A percentile compares a stretch with the other conserved stretches of the same genome.
Conservation (phyloP, 2,888 invertebrate species). For the Erebia palarica region DNA sequence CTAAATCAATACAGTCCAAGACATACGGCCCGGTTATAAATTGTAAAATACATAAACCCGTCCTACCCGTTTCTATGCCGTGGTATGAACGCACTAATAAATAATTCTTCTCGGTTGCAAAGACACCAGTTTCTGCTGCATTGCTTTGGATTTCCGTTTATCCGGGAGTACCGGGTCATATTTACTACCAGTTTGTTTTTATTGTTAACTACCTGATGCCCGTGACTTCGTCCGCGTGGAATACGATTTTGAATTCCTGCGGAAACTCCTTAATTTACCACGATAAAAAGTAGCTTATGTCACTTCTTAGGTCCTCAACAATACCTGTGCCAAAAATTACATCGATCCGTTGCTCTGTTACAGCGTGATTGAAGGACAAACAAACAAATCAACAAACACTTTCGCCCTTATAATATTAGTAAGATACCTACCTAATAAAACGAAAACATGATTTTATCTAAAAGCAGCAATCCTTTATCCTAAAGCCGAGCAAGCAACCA, state of each 20-base stretch:
- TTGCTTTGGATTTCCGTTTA: conserved; percentile 30
- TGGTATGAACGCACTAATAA: conserved; percentile 35
- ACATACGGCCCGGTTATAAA: conserved; percentile 32
- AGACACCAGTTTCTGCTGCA: conserved; percentile 54
- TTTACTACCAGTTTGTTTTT: conserved; percentile 19
- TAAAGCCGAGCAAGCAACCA: conserved; percentile 9
- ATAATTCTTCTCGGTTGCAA: conserved; percentile 46
- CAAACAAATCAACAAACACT: no score
- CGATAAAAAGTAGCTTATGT: no score
- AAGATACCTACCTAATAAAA: not conserved
- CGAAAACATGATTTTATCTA: not conserved
- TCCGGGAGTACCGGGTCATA: conserved; percentile 6
- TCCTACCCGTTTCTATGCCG: conserved; percentile 20
- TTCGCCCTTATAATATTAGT: no score
- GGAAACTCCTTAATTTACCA: no score
- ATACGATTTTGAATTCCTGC: no score
- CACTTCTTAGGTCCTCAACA: no score
- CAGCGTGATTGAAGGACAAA: no score
- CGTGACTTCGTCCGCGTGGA: no score
- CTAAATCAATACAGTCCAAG: conserved; percentile 32
- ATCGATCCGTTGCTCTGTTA: no score
- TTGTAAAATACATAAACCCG: conserved; percentile 34
- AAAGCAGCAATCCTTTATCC: conserved; percentile 1
- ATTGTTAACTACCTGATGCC: no score
- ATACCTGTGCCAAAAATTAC: no score